phyloP scores from a whole-genome alignment of 2,113 vertebrate species.

The Syrmaticus mikado region DNA sequence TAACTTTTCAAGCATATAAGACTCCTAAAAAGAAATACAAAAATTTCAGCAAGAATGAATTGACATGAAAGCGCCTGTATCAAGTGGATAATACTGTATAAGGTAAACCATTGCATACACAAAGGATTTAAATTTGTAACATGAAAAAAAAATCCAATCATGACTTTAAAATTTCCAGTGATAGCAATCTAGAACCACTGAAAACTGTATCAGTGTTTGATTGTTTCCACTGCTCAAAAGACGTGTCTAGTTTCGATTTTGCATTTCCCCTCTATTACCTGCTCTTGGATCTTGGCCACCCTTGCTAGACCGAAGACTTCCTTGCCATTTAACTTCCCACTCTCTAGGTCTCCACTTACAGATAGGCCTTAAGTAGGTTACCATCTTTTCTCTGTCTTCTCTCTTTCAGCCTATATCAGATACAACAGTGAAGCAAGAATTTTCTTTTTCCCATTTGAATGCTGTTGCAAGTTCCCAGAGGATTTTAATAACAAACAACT shows the following conservation, averaged over 20 bases:
- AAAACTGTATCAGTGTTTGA: neutral
- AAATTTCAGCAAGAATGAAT: slow-evolving; percentile 8
- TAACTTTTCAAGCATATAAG: slow-evolving; percentile 3
- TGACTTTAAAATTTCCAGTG: neutral
- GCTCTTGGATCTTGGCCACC: neutral
- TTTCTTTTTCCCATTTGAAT: neutral
- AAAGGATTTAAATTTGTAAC: neutral
- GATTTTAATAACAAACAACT: neutral
- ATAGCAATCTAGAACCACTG: neutral
- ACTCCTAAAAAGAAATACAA: slow-evolving; percentile 25
- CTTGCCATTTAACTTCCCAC: neutral
- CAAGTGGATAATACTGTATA: neutral
- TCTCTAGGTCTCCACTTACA: neutral
- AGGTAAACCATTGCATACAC: neutral
- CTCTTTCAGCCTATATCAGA: neutral
- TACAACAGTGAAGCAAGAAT: neutral
- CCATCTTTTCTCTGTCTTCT: neutral
- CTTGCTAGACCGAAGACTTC: neutral
- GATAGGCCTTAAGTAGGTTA: neutral
- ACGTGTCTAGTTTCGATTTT: neutral
- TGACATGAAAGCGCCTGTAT: neutral
- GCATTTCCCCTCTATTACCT: neutral
- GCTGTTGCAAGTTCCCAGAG: neutral
- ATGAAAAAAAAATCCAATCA: neutral
- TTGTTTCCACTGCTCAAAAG: neutral